A percentile compares a stretch with the other conserved stretches of the same genome.
phyloP scores from a whole-genome alignment of 2,797 vertebrate species.

The Hirundo rustica region DNA sequence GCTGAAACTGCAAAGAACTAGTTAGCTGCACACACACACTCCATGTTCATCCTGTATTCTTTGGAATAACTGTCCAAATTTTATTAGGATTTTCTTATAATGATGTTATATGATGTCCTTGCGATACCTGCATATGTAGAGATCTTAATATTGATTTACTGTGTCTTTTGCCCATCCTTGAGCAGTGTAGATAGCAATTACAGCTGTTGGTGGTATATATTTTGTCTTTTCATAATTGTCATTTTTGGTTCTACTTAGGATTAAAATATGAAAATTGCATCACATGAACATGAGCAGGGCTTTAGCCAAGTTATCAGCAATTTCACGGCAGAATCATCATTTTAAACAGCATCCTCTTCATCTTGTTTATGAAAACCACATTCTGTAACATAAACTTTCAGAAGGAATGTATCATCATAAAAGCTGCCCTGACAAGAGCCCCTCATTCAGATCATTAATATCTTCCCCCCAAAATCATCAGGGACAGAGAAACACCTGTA shows the following conservation, averaged over 20 bases:
- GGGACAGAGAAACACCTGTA: conserved; percentile 47
- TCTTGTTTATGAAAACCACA: conserved; percentile 71
- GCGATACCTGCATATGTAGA: conserved; percentile 67
- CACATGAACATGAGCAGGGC: conserved; percentile 53
- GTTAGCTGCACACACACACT: conserved; percentile 33
- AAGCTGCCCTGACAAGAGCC: conserved; percentile 31
- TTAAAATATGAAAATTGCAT: conserved; percentile 82
- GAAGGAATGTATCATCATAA: conserved; percentile 28
- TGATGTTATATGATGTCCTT: conserved; percentile 80
- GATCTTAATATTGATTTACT: conserved; percentile 83
- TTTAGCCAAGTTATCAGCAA: conserved; percentile 70
- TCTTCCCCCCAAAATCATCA: conserved; percentile 27
- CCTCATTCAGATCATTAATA: conserved; percentile 38
- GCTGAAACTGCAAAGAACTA: conserved; percentile 55
- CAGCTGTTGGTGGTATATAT: conserved; percentile 78
- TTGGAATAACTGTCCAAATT: conserved; percentile 75
- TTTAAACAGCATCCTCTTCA: conserved; percentile 49
- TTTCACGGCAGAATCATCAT: conserved; percentile 50
- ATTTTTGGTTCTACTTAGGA: conserved; percentile 78
- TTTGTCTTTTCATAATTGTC: conserved; percentile 83
- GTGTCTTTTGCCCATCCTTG: conserved; percentile 70
- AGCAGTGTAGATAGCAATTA: conserved; percentile 76
- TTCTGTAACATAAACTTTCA: conserved; percentile 54
- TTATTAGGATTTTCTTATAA: conserved; percentile 78
- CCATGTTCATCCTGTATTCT: conserved; percentile 48